Evolutionary conservation across 2,113 vertebrate species (phyloP).

Genomic region (Neofelis nebulosa): DNA sequence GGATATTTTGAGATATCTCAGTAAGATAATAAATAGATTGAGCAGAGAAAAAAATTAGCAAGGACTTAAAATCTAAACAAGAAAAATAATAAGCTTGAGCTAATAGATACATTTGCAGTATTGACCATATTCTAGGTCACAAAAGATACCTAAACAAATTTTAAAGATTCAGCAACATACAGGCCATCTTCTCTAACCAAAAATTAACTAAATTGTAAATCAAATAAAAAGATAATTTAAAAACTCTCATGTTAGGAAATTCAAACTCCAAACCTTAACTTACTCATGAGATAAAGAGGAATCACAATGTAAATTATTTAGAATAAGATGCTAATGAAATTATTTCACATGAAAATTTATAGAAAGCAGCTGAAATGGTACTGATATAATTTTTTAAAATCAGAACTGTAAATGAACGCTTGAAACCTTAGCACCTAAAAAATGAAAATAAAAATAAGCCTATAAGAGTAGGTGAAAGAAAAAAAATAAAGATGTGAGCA

Average conservation of each 20-base stretch:
- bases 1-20: neutral
- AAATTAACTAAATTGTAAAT: neutral
- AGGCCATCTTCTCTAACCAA: neutral
- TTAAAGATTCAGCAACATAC: neutral
- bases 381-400: neutral
- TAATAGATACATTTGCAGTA: neutral
- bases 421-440: neutral
- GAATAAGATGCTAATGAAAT: neutral
- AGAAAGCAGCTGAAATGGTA: neutral
- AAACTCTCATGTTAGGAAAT: neutral
- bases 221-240: neutral
- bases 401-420: neutral
- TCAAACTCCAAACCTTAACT: neutral
- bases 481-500: neutral
- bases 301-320: neutral
- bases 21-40: neutral
- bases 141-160: neutral
- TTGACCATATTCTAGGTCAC: neutral
- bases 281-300: neutral
- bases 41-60: neutral
- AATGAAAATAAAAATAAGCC: neutral
- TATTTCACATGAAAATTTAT: neutral
- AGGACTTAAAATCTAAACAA: neutral
- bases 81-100: neutral
- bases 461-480: neutral